A percentile compares a stretch with the other conserved stretches of the same genome.
phyloP scores from a whole-genome alignment of 2,113 vertebrate genomes.

The Zeus faber region DNA sequence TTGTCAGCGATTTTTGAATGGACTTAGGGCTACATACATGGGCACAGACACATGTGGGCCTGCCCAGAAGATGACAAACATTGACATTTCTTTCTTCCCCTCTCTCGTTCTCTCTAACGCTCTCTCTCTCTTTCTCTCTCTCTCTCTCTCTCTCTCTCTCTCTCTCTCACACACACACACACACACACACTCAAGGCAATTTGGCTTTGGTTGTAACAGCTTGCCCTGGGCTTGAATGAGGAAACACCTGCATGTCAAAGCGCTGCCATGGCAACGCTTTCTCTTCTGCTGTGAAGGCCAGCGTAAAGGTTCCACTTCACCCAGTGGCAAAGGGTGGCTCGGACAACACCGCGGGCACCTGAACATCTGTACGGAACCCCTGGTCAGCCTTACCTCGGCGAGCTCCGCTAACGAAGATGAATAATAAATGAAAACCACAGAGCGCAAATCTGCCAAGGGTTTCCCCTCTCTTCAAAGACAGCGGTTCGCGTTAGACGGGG shows the following conservation, averaged over 20 bases:
- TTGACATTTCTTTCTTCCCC: background rate
- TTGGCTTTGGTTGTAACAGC: conserved; percentile 50
- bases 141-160: background rate
- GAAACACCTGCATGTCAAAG: conserved; percentile 64
- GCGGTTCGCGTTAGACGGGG: too few species aligned
- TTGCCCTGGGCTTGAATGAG: conserved; percentile 51
- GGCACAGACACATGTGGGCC: conserved; percentile 33
- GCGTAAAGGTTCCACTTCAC: conserved; percentile 27
- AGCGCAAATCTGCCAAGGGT: too few species aligned
- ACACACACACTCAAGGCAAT: conserved; percentile 31
- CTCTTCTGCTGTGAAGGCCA: conserved; percentile 57
- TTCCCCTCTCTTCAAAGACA: too few species aligned
- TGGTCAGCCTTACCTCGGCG: too few species aligned
- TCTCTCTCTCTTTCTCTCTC: background rate
- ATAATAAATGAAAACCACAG: too few species aligned
- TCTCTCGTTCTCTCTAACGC: background rate
- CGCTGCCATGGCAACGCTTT: conserved; percentile 63
- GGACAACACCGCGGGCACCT: conserved; percentile 12
- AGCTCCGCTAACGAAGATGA: background rate
- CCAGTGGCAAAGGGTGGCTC: conserved; percentile 31
- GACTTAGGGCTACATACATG: conserved; percentile 41
- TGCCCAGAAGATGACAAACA: conserved; percentile 34
- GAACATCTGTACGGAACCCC: conserved; percentile 36
- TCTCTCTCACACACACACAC: background rate
- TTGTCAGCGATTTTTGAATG: conserved; percentile 65